Evolutionary conservation across 2,797 vertebrate genomes (phyloP).

Genomic region (Cossypha dichroa): DNA sequence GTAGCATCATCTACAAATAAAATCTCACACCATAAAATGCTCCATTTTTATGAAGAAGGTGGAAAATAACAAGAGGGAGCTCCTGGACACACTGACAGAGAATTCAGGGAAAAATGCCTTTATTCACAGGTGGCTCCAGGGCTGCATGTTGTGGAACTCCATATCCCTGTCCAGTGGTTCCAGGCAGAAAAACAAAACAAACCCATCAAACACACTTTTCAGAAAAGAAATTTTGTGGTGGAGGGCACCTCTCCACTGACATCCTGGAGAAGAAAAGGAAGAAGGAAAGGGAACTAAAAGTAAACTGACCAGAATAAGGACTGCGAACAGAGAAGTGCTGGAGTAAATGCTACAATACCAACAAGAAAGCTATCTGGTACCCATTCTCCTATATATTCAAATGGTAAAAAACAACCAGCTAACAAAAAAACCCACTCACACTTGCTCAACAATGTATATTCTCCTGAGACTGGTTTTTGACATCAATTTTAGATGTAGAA

Average conservation of each 20-base stretch:
- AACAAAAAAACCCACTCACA: fast-evolving
- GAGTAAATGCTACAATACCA: neutral
- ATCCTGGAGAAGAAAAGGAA: neutral
- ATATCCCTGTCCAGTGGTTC: neutral
- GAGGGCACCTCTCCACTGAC: neutral
- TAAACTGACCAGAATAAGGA: neutral
- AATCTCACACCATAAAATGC: neutral
- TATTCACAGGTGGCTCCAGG: neutral
- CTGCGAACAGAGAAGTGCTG: neutral
- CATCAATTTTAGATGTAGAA: neutral
- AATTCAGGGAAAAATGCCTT: neutral
- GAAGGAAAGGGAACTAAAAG: neutral
- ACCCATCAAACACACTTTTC: neutral
- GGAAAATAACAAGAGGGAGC: neutral
- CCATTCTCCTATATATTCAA: neutral
- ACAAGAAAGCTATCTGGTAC: neutral
- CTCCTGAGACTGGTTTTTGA: neutral
- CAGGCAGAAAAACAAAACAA: neutral
- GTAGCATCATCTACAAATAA: neutral
- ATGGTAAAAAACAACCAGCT: neutral
- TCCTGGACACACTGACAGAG: neutral
- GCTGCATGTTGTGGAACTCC: neutral
- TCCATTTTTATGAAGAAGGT: neutral
- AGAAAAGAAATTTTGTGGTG: neutral
- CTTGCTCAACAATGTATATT: neutral